These are phyloP conservation scores for Scomber scombrus DNA, from an alignment of 2,113 vertebrate species.

Conservation along the genomic window DNA sequence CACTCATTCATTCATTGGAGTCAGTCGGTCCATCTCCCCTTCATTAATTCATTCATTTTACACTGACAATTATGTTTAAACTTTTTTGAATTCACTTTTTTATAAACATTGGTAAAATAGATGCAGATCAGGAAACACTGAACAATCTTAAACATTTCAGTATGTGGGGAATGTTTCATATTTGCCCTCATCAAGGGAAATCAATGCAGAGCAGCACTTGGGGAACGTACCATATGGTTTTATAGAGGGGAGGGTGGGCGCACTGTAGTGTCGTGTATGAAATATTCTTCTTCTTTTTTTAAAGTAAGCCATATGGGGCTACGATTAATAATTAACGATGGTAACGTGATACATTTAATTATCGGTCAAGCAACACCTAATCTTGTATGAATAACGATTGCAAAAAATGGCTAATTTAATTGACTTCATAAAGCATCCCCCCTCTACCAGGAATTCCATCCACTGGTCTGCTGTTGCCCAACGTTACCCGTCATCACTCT, in stretches of 20 bases:
- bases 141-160: not conserved
- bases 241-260: not conserved
- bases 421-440: not conserved
- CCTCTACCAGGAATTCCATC: not conserved
- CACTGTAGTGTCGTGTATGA: not conserved
- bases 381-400: fast-evolving
- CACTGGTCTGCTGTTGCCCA: constrained; percentile 47
- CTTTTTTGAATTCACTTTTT: too few species aligned
- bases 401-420: not conserved
- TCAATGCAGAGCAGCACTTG: not conserved
- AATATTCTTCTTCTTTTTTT: not conserved
- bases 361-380: fast-evolving
- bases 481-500: constrained; percentile 2
- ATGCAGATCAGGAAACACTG: not conserved
- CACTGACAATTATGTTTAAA: too few species aligned
- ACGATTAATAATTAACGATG: not conserved
- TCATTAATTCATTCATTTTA: too few species aligned
- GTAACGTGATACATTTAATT: too few species aligned
- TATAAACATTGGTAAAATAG: not conserved
- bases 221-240: constrained; percentile 16
- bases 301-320: fast-evolving
- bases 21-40: too few species aligned
- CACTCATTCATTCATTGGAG: too few species aligned
- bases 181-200: not conserved
- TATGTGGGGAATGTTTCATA: not conserved